These are phyloP conservation scores for Solen grandis DNA, from an alignment of 1,140 invertebrate genomes.

Conservation along the genomic window DNA sequence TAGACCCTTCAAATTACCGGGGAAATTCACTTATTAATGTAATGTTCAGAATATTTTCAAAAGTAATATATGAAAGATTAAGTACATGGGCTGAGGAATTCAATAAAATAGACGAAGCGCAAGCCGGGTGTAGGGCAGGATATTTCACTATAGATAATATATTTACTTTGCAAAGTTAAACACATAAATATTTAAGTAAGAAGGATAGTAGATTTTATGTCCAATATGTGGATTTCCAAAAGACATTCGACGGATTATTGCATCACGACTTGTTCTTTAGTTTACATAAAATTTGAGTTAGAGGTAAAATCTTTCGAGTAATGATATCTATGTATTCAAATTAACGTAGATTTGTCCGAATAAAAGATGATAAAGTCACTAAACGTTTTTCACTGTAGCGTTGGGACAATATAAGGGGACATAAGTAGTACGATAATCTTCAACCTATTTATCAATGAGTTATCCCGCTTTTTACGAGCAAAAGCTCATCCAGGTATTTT, in stretches of 20 bases:
- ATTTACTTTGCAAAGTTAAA: slow-evolving; percentile 19
- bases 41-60: slow-evolving; percentile 3
- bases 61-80: slow-evolving; percentile 21
- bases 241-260: neutral
- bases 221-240: slow-evolving; percentile 4
- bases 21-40: slow-evolving; percentile 4
- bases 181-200: slow-evolving; percentile 3
- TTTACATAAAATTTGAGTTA: neutral
- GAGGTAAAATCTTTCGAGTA: neutral
- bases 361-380: neutral
- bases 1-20: slow-evolving; percentile 2
- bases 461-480: neutral
- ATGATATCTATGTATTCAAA: slow-evolving; percentile 29
- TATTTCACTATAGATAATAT: slow-evolving; percentile 14
- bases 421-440: slow-evolving; percentile 9
- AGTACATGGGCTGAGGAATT: neutral
- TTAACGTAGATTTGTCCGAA: neutral
- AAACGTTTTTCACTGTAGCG: slow-evolving; percentile 4
- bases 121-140: neutral
- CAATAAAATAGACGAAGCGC: slow-evolving; percentile 1
- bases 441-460: too few species aligned
- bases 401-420: slow-evolving; percentile 18
- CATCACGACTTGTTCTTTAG: neutral
- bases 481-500: neutral
- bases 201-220: neutral